These are phyloP conservation scores for Coregonus suidteri DNA, from an alignment of 2,797 vertebrate species.

Conservation along the genomic window DNA sequence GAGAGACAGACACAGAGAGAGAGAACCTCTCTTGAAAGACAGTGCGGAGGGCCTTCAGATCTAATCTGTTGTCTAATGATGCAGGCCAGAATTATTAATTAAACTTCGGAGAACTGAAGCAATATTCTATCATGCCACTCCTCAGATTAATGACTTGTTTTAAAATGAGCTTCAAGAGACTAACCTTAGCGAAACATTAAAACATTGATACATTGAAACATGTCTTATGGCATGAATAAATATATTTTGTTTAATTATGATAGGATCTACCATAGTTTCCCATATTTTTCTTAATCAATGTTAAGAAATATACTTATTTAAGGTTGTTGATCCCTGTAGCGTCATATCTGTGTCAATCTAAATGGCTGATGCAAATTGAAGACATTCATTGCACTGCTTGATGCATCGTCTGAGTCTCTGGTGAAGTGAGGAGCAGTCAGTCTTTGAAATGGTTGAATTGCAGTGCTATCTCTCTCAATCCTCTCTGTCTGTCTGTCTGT, in stretches of 20 bases:
- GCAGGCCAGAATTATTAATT: neutral
- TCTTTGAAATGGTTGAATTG: neutral
- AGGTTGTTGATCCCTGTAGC: neutral
- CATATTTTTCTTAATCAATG: neutral
- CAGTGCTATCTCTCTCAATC: neutral
- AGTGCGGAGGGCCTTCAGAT: too few species aligned
- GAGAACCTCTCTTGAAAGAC: too few species aligned
- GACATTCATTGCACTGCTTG: neutral
- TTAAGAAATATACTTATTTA: neutral
- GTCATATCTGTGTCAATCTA: neutral
- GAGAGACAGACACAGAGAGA: too few species aligned
- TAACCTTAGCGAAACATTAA: neutral
- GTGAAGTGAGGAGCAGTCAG: neutral
- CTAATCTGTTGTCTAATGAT: too few species aligned
- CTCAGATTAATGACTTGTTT: constrained; percentile 4
- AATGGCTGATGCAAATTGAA: neutral
- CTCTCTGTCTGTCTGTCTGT: neutral
- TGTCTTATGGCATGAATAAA: neutral
- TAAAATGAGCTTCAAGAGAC: neutral
- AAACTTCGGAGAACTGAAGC: neutral
- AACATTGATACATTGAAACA: neutral
- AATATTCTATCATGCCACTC: neutral
- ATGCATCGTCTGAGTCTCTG: neutral
- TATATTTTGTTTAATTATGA: neutral
- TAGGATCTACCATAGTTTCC: neutral